Conservation (phyloP, 2,797 vertebrate species). For the Lagocephalus sceleratus region DNA sequence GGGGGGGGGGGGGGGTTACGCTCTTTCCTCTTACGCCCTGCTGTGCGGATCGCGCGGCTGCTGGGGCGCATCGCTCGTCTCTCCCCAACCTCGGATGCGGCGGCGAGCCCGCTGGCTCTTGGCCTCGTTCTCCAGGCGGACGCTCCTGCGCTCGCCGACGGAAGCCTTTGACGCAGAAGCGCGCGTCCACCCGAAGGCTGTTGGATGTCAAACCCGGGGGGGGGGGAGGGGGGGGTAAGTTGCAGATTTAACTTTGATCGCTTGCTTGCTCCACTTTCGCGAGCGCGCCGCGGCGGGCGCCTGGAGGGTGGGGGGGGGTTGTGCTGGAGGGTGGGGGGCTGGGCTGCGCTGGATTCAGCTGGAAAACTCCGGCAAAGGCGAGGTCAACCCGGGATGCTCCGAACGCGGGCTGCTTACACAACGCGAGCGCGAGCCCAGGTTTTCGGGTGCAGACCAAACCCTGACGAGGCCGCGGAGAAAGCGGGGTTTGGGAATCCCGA, state of each 20-base stretch:
- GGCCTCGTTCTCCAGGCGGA: not conserved
- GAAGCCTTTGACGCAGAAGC: not conserved
- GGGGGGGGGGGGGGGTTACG: too few species aligned
- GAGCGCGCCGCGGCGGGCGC: not conserved
- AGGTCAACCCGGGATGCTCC: conserved; percentile 17
- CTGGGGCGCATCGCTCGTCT: not conserved
- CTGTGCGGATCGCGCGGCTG: too few species aligned
- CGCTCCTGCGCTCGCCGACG: not conserved
- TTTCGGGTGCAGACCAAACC: too few species aligned
- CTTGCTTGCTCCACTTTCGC: not conserved
- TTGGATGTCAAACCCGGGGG: not conserved
- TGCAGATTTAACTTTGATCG: conserved; percentile 3
- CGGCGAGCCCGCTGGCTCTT: not conserved
- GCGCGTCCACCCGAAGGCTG: not conserved
- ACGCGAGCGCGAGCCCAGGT: not conserved
- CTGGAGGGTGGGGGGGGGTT: conserved; percentile 5
- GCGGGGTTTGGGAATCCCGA: not conserved
- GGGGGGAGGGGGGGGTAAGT: not conserved
- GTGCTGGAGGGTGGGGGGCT: conserved; percentile 8
- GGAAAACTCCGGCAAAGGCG: not conserved
- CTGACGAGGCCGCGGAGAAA: not conserved
- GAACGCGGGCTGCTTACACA: conserved; percentile 8
- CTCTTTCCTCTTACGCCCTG: too few species aligned
- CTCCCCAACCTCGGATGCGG: not conserved
- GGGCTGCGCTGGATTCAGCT: not conserved